Evolutionary conservation across 2,888 invertebrate genomes (phyloP), one percentile per base, ranked within the genome.

Genomic region (Tetanocera ferruginea): DNA sequence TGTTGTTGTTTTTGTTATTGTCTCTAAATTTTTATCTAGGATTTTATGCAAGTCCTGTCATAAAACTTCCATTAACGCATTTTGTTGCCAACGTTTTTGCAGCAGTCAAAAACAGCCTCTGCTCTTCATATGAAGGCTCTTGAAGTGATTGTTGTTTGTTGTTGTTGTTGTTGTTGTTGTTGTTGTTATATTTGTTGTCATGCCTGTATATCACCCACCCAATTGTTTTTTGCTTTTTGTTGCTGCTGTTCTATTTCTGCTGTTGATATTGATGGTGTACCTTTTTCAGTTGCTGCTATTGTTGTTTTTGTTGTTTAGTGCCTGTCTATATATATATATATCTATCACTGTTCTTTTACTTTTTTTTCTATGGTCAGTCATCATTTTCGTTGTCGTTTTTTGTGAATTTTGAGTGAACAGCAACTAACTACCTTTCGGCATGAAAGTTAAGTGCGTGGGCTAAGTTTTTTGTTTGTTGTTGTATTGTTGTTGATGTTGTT

Each of bases 1-100:
- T 37, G 51, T 67, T 76, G 52, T 76, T 75, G 62, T 57, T 79
- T 62, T 76, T 78, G 64, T 72, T 76, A 62, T 60, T 79, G 62
- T 19, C 75, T 73, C 51, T 79, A 52, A 11, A 60, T 57, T 60
- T 51, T 62, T 74, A 79, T 78, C 74, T 79, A 80, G 55, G 43
- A 67, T 51, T 70, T 70, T 67, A 66, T 55, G 67, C 75, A 66
- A 31, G 51, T 66, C 69, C 69, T 67, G 55, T 74, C 67, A 76
- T 69, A 67, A 67, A 67, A 67, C 37, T 55, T 76, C 67, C 57
- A 69, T 69, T 75, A 67, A 76, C 67, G 57, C 67, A 69, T 66
- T 69, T 76, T 74, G 73, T 73, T 73, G 5, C 62, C 34, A 51
- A 51, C 49, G 51, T 69, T 19, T 43, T 19, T 43, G 23, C 64